Evolutionary conservation across 2,113 vertebrate species (phyloP).

Genomic region (Datnioides undecimradiatus): DNA sequence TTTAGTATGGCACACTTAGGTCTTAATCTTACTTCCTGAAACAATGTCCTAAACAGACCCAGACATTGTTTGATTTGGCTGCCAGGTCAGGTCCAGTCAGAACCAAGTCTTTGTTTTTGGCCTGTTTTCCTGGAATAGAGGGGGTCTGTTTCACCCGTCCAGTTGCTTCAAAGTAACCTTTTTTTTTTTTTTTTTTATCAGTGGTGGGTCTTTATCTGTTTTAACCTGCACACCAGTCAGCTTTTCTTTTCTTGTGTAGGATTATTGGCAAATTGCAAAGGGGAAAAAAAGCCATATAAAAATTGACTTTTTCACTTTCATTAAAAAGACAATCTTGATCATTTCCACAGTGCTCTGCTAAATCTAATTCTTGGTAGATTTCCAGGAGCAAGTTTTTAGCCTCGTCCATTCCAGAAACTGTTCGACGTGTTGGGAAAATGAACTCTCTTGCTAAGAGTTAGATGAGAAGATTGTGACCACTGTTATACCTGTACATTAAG

Average conservation of each 20-base stretch:
- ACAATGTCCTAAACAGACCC: slow-evolving; percentile 52
- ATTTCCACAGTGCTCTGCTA: not conserved
- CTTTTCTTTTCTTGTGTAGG: not conserved
- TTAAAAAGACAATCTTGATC: not conserved
- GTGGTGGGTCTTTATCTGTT: slow-evolving; percentile 7
- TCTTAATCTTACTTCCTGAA: slow-evolving; percentile 22
- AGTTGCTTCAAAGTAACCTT: slow-evolving; percentile 54
- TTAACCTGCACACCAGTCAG: not conserved
- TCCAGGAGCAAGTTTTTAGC: not conserved
- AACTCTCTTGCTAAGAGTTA: not conserved
- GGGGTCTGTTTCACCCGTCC: slow-evolving; percentile 32
- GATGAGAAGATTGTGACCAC: not conserved
- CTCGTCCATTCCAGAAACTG: not conserved
- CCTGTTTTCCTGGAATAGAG: slow-evolving; percentile 23
- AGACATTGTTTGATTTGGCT: slow-evolving; percentile 72
- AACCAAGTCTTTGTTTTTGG: slow-evolving; percentile 54
- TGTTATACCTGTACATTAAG: not conserved
- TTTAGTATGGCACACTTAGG: not conserved
- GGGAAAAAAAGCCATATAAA: not conserved
- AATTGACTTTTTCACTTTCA: not conserved
- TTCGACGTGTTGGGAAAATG: not conserved
- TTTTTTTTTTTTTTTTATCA: slow-evolving; percentile 39
- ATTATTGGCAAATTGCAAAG: not conserved
- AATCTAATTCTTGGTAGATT: not conserved
- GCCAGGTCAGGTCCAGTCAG: slow-evolving; percentile 41